These are phyloP conservation scores for Thelaira solivaga DNA, from an alignment of 2,888 invertebrate genomes.

Conservation along the genomic window DNA sequence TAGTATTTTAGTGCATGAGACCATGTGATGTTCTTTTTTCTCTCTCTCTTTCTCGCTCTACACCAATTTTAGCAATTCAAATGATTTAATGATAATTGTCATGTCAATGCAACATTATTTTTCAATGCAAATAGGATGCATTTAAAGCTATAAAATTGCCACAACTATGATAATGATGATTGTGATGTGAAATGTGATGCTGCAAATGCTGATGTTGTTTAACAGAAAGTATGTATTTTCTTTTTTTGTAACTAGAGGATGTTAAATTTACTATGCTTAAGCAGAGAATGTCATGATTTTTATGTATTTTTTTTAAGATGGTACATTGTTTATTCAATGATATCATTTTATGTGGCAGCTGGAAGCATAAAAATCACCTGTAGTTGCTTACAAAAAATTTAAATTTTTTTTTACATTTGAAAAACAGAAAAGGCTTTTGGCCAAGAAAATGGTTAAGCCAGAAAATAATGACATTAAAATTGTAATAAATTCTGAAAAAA, in stretches of 20 bases:
- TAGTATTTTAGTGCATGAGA: not conserved
- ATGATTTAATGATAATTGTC: constrained; percentile 61
- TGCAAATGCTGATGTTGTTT: too few species aligned
- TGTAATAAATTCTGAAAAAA: not conserved
- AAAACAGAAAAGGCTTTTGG: not conserved
- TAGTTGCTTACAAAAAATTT: constrained; percentile 32
- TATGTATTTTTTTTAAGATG: constrained; percentile 25
- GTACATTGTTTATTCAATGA: not conserved
- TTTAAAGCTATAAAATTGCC: not conserved
- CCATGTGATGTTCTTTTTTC: not conserved
- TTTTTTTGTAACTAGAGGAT: not conserved
- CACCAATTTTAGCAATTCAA: too few species aligned
- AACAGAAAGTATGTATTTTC: too few species aligned
- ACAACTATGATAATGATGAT: not conserved
- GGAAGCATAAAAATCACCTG: constrained; percentile 38
- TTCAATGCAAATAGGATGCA: constrained; percentile 43
- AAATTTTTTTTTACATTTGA: not conserved
- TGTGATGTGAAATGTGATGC: not conserved
- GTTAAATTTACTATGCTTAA: not conserved
- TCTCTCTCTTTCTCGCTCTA: not conserved
- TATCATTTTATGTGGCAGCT: not conserved
- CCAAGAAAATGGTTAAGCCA: not conserved
- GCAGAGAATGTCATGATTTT: constrained; percentile 42
- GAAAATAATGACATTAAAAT: constrained; percentile 11
- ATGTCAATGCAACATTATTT: constrained; percentile 59